phyloP scores from a whole-genome alignment of 1,140 invertebrate species.

The Drosophila dunni region DNA sequence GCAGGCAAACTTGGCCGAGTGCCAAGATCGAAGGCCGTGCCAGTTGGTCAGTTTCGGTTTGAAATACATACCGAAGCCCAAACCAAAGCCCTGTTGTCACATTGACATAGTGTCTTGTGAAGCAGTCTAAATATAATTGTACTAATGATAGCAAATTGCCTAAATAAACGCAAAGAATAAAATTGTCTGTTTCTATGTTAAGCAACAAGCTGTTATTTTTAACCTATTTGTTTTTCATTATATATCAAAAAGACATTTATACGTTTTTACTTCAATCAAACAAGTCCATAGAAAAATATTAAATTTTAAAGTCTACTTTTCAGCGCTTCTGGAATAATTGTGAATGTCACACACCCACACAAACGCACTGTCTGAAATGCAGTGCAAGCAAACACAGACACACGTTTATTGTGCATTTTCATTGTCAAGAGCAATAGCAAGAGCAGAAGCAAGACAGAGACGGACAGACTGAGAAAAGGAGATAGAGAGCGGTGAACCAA shows the following conservation, averaged over 20 bases:
- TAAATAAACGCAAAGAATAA: no score
- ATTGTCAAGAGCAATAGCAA: constrained; percentile 50
- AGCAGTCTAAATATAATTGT: background rate
- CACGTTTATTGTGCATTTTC: constrained; percentile 35
- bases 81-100: background rate
- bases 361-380: background rate
- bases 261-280: no score
- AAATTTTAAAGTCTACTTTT: constrained; percentile 45
- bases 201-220: no score
- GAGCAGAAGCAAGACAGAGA: background rate
- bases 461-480: constrained; percentile 1
- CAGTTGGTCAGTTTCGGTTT: constrained; percentile 25
- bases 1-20: constrained; percentile 47
- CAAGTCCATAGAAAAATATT: background rate
- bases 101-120: background rate
- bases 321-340: background rate
- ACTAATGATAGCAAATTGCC: no score
- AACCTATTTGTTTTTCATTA: background rate
- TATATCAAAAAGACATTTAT: background rate
- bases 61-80: background rate
- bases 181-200: no score
- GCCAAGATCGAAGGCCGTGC: constrained; percentile 51
- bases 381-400: background rate
- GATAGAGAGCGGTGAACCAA: background rate
- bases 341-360: constrained; percentile 4